Percentiles rank a stretch among this genome's conserved stretches.
These are phyloP conservation scores for Stichopus horrens DNA, from an alignment of 53 echinoderm and acorn worm genomes.

Conservation along the genomic window DNA sequence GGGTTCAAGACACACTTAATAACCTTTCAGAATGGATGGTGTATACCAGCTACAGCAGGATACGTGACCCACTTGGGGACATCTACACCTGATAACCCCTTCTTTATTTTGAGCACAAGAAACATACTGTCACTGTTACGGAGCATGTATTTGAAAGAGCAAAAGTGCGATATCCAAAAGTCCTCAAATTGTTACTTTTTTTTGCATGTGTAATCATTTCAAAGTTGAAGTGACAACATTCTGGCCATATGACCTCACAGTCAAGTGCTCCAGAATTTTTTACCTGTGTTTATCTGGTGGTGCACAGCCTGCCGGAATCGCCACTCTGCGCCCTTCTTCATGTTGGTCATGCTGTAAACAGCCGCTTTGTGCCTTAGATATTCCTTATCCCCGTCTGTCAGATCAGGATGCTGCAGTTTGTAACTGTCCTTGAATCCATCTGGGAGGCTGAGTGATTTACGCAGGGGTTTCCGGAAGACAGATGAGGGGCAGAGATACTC, in stretches of 20 bases:
- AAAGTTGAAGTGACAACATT: not conserved
- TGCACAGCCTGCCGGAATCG: conserved; percentile 69
- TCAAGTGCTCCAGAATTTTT: not conserved
- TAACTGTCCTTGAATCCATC: conserved; percentile 79
- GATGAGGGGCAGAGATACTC: conserved; percentile 71
- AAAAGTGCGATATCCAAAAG: no score
- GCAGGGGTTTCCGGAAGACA: conserved; percentile 72
- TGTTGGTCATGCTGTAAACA: conserved; percentile 83
- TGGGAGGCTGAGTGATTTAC: conserved; percentile 63
- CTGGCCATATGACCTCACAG: not conserved
- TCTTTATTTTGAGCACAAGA: no score
- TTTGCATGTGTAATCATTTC: not conserved
- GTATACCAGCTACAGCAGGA: no score
- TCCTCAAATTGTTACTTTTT: not conserved
- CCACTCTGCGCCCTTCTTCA: conserved; percentile 73
- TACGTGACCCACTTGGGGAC: no score
- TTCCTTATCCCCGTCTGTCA: conserved; percentile 71
- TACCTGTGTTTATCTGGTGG: conserved; percentile 80
- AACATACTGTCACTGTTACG: no score
- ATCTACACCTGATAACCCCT: no score
- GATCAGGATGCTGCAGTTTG: conserved; percentile 77
- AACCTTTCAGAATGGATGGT: no score
- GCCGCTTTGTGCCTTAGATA: conserved; percentile 88
- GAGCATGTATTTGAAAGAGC: no score
- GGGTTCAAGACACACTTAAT: no score